Evolutionary conservation across 2,113 vertebrate genomes (phyloP).

Genomic region (Octodon degus): DNA sequence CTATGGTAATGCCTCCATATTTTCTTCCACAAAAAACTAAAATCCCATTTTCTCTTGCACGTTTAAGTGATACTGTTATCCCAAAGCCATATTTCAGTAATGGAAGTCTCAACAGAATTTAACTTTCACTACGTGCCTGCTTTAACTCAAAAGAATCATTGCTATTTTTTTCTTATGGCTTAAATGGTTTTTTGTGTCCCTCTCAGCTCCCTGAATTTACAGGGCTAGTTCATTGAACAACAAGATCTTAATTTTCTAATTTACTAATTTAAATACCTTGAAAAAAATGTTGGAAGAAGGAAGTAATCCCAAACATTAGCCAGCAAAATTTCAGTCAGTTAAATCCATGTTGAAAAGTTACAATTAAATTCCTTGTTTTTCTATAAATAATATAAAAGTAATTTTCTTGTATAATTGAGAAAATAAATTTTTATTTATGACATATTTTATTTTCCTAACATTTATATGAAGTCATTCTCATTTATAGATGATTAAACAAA

Average conservation of each 20-base stretch:
- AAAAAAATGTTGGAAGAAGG: not conserved
- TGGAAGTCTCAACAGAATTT: conserved; percentile 2
- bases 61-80: conserved; percentile 51
- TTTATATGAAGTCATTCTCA: not conserved
- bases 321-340: not conserved
- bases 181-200: conserved; percentile 20
- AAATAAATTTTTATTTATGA: not conserved
- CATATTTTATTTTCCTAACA: not conserved
- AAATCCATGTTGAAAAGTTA: conserved; percentile 41
- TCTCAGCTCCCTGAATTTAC: conserved; percentile 52
- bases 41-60: conserved; percentile 57
- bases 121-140: not conserved
- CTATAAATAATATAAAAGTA: conserved; percentile 44
- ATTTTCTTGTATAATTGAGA: conserved; percentile 33
- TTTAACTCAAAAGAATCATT: conserved; percentile 48
- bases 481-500: conserved; percentile 30
- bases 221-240: conserved; percentile 51
- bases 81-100: conserved; percentile 37
- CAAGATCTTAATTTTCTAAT: conserved; percentile 37
- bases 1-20: conserved; percentile 61
- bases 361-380: conserved; percentile 29
- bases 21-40: conserved; percentile 42
- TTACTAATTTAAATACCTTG: conserved; percentile 30
- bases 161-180: conserved; percentile 21
- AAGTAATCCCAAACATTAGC: conserved; percentile 23